These are phyloP conservation scores for Sinocyclocheilus maitianheensis DNA, from an alignment of 2,113 vertebrate species.

Conservation along the genomic window DNA sequence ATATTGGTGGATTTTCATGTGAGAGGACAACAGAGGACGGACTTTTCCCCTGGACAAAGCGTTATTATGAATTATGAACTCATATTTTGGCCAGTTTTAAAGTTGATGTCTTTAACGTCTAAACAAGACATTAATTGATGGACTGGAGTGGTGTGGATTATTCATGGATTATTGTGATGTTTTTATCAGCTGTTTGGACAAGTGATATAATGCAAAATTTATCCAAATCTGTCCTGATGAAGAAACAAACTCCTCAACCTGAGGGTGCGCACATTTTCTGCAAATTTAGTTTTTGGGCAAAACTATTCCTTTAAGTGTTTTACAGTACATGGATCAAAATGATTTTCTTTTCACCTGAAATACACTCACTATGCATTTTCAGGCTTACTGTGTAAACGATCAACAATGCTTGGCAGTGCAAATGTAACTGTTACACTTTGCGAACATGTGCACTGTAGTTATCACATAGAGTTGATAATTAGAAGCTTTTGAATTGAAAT, in stretches of 20 bases:
- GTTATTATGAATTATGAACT: too few species aligned
- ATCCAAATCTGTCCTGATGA: neutral
- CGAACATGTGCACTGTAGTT: constrained; percentile 49
- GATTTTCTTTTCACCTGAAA: constrained; percentile 32
- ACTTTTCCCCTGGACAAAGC: neutral
- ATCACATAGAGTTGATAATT: neutral
- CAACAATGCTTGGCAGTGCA: neutral
- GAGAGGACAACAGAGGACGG: neutral
- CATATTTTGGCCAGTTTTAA: too few species aligned
- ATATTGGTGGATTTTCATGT: neutral
- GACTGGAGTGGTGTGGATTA: neutral
- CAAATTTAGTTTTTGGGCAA: neutral
- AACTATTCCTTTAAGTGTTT: neutral
- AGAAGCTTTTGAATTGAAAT: constrained; percentile 16
- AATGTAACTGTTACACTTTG: constrained; percentile 35
- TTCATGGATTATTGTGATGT: neutral
- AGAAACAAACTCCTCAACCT: neutral
- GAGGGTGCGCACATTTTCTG: too few species aligned
- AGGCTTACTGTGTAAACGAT: constrained; percentile 28
- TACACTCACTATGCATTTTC: constrained; percentile 54
- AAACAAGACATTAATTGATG: too few species aligned
- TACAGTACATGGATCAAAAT: neutral
- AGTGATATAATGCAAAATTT: neutral
- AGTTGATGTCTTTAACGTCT: too few species aligned
- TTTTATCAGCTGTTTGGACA: neutral